Evolutionary conservation across 2,797 vertebrate genomes (phyloP), one percentile per base, ranked within the genome.

Genomic region (Galaxias olidus): DNA sequence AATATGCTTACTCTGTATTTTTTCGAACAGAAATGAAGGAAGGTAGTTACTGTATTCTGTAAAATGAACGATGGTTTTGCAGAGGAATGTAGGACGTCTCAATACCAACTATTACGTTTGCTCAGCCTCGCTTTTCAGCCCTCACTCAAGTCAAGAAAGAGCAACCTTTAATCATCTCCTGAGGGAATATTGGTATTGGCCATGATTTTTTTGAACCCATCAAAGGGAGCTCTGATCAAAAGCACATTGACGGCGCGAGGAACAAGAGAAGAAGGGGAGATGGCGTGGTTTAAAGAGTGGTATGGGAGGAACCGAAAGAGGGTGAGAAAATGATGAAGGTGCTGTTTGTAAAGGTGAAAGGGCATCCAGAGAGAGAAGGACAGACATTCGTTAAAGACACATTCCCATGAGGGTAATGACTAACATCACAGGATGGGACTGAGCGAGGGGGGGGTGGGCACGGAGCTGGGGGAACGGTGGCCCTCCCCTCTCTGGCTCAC

Each of bases 341-440:
- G 3, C 2, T 30, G 66, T 77, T 74, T 78, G 73, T 86, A 74
- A 88, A 87, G 85, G 86, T 86, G 79, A 84, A 86, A 76, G 71
- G 71, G 69, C 11, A 81, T 76, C 75, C n/a, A 17, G 68, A 68
- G 82, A 85, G 65, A 61, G 30, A 17, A 40, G 48, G 60, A 80
- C 59, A 76, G 68, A 76, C 70, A 65, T 74, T 84, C 82, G 86
- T 89, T 88, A 89, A 84, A 79, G 55, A 51, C 62, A 62, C 74
- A 82, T 80, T 81, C 75, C 80, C 82, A 65, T 71, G 74, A 58
- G 30, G 48, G 59, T 67, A 68, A 74, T 82, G 66, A 69, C 61
- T 55, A 79, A 79, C 74, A 63, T 76, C 72, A 82, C 66, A 71
- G 66, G 72, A 77, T 83, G 76, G 69, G 65, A 48, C 48, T 15